Evolutionary conservation across 2,888 invertebrate species (phyloP), one percentile per base, ranked within the genome.

Genomic region (Pollenia angustigena): DNA sequence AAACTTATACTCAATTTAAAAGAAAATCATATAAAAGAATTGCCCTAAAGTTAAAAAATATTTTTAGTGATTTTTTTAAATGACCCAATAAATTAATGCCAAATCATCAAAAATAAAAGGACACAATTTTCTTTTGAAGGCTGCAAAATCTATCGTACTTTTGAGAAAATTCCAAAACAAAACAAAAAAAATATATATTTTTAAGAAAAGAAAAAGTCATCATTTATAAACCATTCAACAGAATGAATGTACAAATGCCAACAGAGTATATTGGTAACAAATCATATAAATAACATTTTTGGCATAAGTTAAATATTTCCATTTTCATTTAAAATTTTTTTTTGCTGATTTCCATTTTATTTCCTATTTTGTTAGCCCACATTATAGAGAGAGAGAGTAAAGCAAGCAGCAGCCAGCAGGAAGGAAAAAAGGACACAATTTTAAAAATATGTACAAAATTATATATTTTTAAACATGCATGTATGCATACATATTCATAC

Each of bases 281-380:
- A 83, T 83, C 83, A 78, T 83, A 58, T 32, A 83, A 78, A 78
- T 58, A 50, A 83, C 56, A 83, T 72, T 78, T 83, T 83, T 83
- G 83, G 83, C 83, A 83, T 78, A 78, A 72, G 78, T 78, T 78
- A 78, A 75, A 74, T 54, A 71, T 48, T 78, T 78, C 64, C 71
- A 83, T 64, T 83, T 76, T 42, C 11, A 66, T 52, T 48, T 66
- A 46, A 14, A 23, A 48, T 32, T 18, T 16, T 54, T 58, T 66
- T 7, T 50, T 75, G 6, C 44, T 50, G 1, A 14, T 46, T 23
- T 23, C 11, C 16, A 44, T 42, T 58, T 50, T 18, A 2, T 48
- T 56, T 56, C 18, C 18, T 56, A 10, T 40, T 71, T 54, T 52
- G 2, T n/a, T 42, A 64, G 72, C 56, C 62, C 56, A 81, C 40